Evolutionary conservation across 1,140 invertebrate genomes (phyloP), one percentile per base, ranked within the genome.

Genomic region (Gryllus bimaculatus): DNA sequence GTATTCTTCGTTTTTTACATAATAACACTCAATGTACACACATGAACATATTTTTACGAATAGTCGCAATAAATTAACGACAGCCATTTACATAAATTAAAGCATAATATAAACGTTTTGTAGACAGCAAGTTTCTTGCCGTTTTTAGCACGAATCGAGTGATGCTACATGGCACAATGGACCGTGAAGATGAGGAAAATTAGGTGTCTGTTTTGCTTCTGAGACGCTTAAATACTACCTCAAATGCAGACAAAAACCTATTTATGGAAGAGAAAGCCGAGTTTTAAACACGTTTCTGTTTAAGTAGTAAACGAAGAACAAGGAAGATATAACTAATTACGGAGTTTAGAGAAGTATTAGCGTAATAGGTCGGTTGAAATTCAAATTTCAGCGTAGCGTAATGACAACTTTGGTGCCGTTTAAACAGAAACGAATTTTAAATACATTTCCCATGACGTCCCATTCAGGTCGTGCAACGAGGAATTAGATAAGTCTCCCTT

Each of bases 71-170:
- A 66, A 66, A 66, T 66, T 66, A 66, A 13, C 54, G 54, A 66
- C 54, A 66, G 54, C 54, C 54, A 66, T 66, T 10, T 66, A 66
- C 54, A 66, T 66, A 66, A 66, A 66, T 66, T 66, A 66, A 66
- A 66, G 54, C 54, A 66, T 18, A 18, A 66, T 13, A 10, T 66
- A 66, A 13, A 66, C 10, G 54, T 1, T 13, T 10, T 13, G 54
- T 13, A 18, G 10, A 18, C 54, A 66, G 54, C 10, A 66, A 66
- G 10, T 66, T 13, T 18, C 18, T 66, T 18, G 18, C 54, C 18
- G 54, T 18, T 66, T 66, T 66, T 66, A 66, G 54, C 18, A 66
- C 2, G 54, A 66, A 66, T 66, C 18, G 7, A 66, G 54, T 66
- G 26, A 39, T 39, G 26, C 54, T 66, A 66, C 18, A 18, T 66